Base-by-base conservation (phyloP, 2,797 vertebrate genomes). In the Staurois parvus region DNA sequence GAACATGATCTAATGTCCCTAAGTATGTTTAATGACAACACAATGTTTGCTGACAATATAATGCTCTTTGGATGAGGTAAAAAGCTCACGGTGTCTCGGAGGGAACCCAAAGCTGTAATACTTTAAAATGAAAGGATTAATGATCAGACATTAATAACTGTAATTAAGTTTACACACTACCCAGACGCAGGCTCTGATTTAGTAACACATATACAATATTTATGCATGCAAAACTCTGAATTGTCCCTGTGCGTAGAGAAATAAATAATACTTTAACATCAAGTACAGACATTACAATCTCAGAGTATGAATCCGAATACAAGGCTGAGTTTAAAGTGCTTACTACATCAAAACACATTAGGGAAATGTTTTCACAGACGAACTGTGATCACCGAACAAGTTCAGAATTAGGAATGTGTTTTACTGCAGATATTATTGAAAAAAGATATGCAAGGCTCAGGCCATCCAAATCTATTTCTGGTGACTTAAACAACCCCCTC, bases 121-220 rank as follows among this genome's bases (percentile, higher is more conserved):
- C 42, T 82, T 73, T 73, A 82, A 66, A 82, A 66, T 64, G 37
- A 66, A 29, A 30, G 40, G 70, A 82, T 82, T 82, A 82, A 40
- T 7, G 56, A 48, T 45, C 10, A 82, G 80, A 45, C 69, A 64
- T 73, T 82, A 82, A 82, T 64, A 59, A 45, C 34, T 62, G 56
- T 59, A 82, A 82, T 82, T 82, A 82, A 37, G 32, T 74, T 73
- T 62, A 64, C 32, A 24, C 42, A 24, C 42, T 64, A 74, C 69
- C 30, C 69, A 42, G 79, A 73, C 59, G 32, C 70, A 12, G 34
- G 34, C 56, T 29, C 52, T 42, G 70, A 82, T 74, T 82, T 82
- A 82, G 56, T 56, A 74, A 67, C 78, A 70, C 78, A 56, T 74
- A 74, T 82, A 74, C 28, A 82, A 74, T 74, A 82, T 82, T 82